phyloP scores from a whole-genome alignment of 2,888 invertebrate species.

The Noctua janthina region DNA sequence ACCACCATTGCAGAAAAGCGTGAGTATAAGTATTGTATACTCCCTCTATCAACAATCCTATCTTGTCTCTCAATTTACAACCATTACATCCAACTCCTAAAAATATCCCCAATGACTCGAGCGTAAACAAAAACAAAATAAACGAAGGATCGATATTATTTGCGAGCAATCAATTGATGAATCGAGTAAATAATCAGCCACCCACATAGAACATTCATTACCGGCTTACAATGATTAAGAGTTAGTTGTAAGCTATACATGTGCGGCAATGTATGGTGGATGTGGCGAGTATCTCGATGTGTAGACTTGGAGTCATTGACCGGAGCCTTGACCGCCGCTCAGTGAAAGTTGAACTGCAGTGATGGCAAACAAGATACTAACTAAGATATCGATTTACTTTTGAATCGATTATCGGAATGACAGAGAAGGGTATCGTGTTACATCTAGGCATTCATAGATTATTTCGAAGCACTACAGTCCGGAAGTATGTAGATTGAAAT shows the following conservation, averaged over 20 bases:
- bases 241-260: slow-evolving; percentile 16
- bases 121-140: slow-evolving; percentile 50
- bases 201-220: slow-evolving; percentile 40
- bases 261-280: slow-evolving; percentile 58
- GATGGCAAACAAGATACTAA: slow-evolving; percentile 57
- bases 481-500: not conserved
- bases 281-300: slow-evolving; percentile 8
- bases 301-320: slow-evolving; percentile 71
- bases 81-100: slow-evolving; percentile 8
- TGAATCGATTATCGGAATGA: slow-evolving; percentile 37
- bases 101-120: slow-evolving; percentile 30
- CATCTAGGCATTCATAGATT: not conserved
- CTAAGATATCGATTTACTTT: slow-evolving; percentile 53
- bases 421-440: not conserved
- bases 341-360: slow-evolving; percentile 77
- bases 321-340: slow-evolving; percentile 80
- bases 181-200: slow-evolving; percentile 11
- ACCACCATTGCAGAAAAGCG: not conserved
- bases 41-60: not conserved
- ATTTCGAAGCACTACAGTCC: too few species aligned
- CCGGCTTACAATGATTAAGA: slow-evolving; percentile 20
- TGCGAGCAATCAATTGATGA: slow-evolving; percentile 40
- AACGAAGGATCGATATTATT: slow-evolving; percentile 50
- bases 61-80: slow-evolving; percentile 2
- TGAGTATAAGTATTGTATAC: not conserved